phyloP scores from a whole-genome alignment of 1,140 invertebrate genomes.

The Laodelphax striatellus region DNA sequence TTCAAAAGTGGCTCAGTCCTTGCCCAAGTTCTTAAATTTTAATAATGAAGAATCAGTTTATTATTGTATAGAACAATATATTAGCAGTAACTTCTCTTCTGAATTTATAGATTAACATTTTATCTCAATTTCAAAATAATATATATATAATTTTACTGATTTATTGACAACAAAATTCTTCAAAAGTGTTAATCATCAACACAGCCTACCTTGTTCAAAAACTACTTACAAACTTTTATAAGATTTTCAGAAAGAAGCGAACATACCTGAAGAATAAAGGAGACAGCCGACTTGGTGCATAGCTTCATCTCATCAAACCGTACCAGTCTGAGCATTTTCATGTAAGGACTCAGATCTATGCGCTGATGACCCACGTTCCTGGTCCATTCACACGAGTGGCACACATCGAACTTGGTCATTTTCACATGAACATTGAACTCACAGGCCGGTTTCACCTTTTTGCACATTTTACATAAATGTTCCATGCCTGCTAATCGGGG shows the following conservation, averaged over 20 bases:
- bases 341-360: conserved; percentile 20
- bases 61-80: too few species aligned
- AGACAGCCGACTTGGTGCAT: conserved; percentile 13
- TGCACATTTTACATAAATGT: conserved; percentile 17
- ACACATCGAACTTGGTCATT: conserved; percentile 15
- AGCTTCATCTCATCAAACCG: conserved; percentile 17
- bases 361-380: conserved; percentile 18
- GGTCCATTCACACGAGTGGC: conserved; percentile 18
- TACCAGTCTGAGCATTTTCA: conserved; percentile 15
- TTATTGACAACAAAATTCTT: too few species aligned
- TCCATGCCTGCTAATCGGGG: conserved; percentile 1
- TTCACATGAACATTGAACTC: conserved; percentile 14
- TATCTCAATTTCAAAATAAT: not conserved
- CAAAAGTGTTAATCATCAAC: too few species aligned
- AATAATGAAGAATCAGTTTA: too few species aligned
- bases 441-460: conserved; percentile 14
- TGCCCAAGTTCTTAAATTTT: too few species aligned
- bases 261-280: conserved; percentile 17
- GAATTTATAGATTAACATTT: not conserved
- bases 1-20: too few species aligned
- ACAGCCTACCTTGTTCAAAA: too few species aligned
- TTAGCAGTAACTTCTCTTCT: too few species aligned
- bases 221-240: too few species aligned
- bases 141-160: not conserved
- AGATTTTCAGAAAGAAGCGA: not conserved